Evolutionary conservation across 2,888 invertebrate genomes (phyloP).

Genomic region (Torymus auratus): DNA sequence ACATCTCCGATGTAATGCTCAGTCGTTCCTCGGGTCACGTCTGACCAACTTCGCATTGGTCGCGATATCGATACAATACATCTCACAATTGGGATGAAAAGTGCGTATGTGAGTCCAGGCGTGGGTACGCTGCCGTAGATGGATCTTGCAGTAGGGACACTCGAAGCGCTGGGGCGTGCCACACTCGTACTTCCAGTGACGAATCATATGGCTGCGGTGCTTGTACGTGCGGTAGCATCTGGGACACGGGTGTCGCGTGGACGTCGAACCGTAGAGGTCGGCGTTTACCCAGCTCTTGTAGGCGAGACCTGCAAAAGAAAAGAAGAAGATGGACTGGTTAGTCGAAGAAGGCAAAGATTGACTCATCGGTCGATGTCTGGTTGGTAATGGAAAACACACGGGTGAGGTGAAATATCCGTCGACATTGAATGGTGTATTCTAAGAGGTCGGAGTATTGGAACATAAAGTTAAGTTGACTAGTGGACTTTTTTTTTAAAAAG

Average conservation of each 20-base stretch:
- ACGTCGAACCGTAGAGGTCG: slow-evolving; percentile 5
- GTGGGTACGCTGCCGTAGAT: slow-evolving; percentile 71
- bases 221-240: slow-evolving; percentile 81
- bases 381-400: background rate
- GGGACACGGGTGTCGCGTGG: slow-evolving; percentile 76
- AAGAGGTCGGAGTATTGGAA: too few relatives aligned
- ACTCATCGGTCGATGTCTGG: background rate
- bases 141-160: slow-evolving; percentile 74
- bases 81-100: slow-evolving; percentile 68
- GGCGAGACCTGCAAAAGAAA: slow-evolving; percentile 39
- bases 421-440: background rate
- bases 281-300: slow-evolving; percentile 33
- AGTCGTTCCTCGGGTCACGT: slow-evolving; percentile 63
- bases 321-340: background rate
- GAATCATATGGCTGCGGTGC: slow-evolving; percentile 80
- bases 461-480: too few relatives aligned
- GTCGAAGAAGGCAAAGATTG: too few relatives aligned
- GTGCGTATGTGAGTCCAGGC: slow-evolving; percentile 73
- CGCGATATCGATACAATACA: slow-evolving; percentile 72
- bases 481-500: too few relatives aligned
- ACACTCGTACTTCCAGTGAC: slow-evolving; percentile 78
- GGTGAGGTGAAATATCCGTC: slow-evolving; percentile 7
- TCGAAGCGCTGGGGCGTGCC: slow-evolving; percentile 74
- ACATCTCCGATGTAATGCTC: slow-evolving; percentile 16
- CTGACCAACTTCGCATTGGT: slow-evolving; percentile 67